Evolutionary conservation across 2,797 vertebrate genomes (phyloP).

Genomic region (Sebastes itinus): DNA sequence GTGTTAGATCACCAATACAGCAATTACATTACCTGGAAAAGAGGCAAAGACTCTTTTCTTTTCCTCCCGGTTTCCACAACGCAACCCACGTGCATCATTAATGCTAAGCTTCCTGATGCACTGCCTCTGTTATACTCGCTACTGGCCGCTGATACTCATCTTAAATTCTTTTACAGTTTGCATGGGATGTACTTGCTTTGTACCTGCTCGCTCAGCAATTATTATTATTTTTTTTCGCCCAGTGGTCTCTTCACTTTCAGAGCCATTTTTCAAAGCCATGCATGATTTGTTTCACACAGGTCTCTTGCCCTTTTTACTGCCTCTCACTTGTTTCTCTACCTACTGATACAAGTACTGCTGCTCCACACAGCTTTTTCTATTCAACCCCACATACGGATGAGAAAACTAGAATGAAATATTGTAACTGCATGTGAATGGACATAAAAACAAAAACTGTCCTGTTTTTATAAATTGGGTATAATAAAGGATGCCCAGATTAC

Average conservation of each 20-base stretch:
- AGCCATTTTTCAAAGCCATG: slow-evolving; percentile 26
- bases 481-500: neutral
- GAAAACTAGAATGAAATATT: slow-evolving; percentile 7
- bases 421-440: neutral
- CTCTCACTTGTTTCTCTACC: slow-evolving; percentile 7
- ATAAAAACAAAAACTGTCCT: neutral
- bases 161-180: slow-evolving; percentile 21
- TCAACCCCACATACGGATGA: neutral
- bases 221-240: slow-evolving; percentile 9
- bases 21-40: slow-evolving; percentile 73
- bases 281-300: slow-evolving; percentile 36
- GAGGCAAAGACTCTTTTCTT: slow-evolving; percentile 37
- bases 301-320: slow-evolving; percentile 14
- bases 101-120: slow-evolving; percentile 34
- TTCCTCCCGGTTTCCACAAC: slow-evolving; percentile 36
- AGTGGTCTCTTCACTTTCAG: slow-evolving; percentile 19
- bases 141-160: neutral
- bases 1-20: slow-evolving; percentile 74
- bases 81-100: slow-evolving; percentile 47
- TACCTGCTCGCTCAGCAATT: slow-evolving; percentile 21
- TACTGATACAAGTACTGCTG: slow-evolving; percentile 1
- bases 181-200: slow-evolving; percentile 26
- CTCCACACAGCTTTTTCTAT: neutral
- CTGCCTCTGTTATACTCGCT: slow-evolving; percentile 20
- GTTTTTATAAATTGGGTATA: neutral